Evolutionary conservation across 1,140 invertebrate genomes (phyloP).

Genomic region (Aphidius ervi): DNA sequence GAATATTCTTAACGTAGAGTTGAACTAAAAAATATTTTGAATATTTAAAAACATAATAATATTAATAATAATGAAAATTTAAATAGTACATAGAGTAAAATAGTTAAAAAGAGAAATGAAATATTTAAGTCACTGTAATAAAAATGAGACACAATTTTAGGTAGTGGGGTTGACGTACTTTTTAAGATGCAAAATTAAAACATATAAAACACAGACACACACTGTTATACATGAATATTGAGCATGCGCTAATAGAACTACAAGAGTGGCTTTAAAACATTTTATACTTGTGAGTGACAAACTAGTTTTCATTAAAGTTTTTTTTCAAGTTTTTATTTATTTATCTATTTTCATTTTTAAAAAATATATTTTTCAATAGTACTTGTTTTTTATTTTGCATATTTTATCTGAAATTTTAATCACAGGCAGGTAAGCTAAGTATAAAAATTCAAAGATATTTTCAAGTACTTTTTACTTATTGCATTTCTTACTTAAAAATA

Average conservation of each 20-base stretch:
- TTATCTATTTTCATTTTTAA: too few relatives aligned
- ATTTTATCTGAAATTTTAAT: too few relatives aligned
- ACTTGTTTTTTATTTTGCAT: too few relatives aligned
- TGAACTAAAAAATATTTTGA: too few relatives aligned
- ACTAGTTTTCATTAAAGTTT: too few relatives aligned
- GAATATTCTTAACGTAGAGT: constrained; percentile 5
- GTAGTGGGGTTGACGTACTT: constrained; percentile 6
- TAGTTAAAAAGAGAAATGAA: neutral
- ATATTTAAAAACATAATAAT: neutral
- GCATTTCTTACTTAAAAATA: too few relatives aligned
- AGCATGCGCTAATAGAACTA: neutral
- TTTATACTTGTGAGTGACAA: too few relatives aligned
- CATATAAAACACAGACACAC: neutral
- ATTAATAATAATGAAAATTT: neutral
- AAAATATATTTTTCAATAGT: too few relatives aligned
- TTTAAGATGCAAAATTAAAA: neutral
- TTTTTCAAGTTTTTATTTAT: too few relatives aligned
- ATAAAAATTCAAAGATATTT: too few relatives aligned
- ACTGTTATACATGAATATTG: neutral
- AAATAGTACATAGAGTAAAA: neutral
- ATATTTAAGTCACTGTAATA: neutral
- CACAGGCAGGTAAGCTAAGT: too few relatives aligned
- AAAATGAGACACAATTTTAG: neutral
- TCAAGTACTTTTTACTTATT: too few relatives aligned
- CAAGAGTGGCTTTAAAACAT: neutral